Conservation (phyloP, 2,888 invertebrate species). For the Baronia brevicornis region DNA sequence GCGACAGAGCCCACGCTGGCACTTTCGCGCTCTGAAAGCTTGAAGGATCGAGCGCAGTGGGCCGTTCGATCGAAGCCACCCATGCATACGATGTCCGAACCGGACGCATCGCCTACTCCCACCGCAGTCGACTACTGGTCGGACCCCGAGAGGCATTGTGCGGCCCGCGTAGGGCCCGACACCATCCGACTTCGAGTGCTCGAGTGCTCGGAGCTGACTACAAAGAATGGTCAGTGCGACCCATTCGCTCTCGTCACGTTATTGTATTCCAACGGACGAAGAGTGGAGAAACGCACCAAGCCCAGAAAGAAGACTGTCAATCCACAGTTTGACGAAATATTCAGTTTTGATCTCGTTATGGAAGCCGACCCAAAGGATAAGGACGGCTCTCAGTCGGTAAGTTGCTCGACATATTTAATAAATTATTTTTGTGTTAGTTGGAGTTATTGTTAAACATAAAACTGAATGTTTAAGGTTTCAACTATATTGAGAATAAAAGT, state of each 20-base stretch:
- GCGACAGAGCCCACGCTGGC: slow-evolving; percentile 58
- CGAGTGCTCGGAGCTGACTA: slow-evolving; percentile 91
- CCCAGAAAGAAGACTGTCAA: slow-evolving; percentile 92
- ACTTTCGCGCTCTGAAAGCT: slow-evolving; percentile 65
- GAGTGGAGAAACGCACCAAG: slow-evolving; percentile 87
- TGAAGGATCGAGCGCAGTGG: slow-evolving; percentile 66
- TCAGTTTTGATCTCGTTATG: slow-evolving; percentile 82
- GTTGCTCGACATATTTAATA: too few relatives aligned
- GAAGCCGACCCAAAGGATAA: slow-evolving; percentile 73
- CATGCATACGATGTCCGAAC: slow-evolving; percentile 61
- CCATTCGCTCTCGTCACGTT: slow-evolving; percentile 90
- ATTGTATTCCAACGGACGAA: slow-evolving; percentile 86
- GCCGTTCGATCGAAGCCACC: slow-evolving; percentile 53
- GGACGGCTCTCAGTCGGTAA: slow-evolving; percentile 74
- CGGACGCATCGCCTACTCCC: slow-evolving; percentile 56
- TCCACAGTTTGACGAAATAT: slow-evolving; percentile 91
- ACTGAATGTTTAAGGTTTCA: too few relatives aligned
- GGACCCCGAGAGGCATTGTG: slow-evolving; percentile 66
- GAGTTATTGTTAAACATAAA: too few relatives aligned
- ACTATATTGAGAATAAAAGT: too few relatives aligned
- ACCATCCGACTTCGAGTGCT: slow-evolving; percentile 79
- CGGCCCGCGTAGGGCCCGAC: slow-evolving; percentile 62
- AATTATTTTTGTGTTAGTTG: too few relatives aligned
- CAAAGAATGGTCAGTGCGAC: slow-evolving; percentile 93
- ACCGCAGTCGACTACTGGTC: slow-evolving; percentile 71